These are phyloP conservation scores for Formica exsecta DNA, from an alignment of 1,140 invertebrate genomes.

Conservation along the genomic window DNA sequence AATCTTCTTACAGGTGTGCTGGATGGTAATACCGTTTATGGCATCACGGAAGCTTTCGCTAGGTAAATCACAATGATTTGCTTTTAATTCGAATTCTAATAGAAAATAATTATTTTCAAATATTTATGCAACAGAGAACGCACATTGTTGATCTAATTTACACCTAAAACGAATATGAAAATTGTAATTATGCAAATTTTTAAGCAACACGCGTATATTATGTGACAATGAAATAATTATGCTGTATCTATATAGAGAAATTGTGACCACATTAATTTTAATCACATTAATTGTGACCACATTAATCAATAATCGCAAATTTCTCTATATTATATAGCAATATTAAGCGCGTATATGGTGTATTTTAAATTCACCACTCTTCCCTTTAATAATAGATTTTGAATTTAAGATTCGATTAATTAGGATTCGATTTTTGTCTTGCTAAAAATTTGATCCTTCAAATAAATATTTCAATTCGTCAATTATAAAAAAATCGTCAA, in stretches of 20 bases:
- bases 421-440: too few relatives aligned
- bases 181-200: background rate
- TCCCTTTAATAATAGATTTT: too few relatives aligned
- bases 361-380: too few relatives aligned
- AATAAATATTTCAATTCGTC: background rate
- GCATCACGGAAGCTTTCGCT: constrained; percentile 92
- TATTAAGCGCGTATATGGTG: background rate
- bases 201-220: background rate
- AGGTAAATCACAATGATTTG: constrained; percentile 84
- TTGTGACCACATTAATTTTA: background rate
- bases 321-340: background rate
- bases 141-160: background rate
- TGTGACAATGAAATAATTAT: background rate
- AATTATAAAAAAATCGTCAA: background rate
- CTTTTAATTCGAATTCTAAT: constrained; percentile 9
- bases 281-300: background rate
- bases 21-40: constrained; percentile 95
- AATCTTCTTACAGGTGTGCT: constrained; percentile 94
- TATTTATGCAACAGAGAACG: background rate
- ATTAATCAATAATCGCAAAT: background rate
- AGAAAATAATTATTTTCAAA: constrained; percentile 1
- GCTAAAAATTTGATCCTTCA: too few relatives aligned
- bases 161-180: background rate
- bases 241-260: background rate
- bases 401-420: too few relatives aligned